phyloP scores from a whole-genome alignment of 2,113 vertebrate species.

The Melanerpes formicivorus region DNA sequence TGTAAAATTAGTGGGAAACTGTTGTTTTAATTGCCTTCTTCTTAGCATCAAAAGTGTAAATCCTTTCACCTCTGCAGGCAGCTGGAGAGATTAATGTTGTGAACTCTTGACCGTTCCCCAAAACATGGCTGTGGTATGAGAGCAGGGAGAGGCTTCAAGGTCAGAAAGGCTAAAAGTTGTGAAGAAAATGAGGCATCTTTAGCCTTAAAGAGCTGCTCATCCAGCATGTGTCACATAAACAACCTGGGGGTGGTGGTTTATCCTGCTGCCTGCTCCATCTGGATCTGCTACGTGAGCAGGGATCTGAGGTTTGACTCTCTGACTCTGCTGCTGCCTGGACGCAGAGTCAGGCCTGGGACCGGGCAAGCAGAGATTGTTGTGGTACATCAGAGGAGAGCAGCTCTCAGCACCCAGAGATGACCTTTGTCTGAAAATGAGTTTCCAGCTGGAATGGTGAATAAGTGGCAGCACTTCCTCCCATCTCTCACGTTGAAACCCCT shows the following conservation, averaged over 20 bases:
- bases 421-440: not conserved
- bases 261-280: slow-evolving; percentile 3
- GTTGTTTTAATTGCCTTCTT: slow-evolving; percentile 41
- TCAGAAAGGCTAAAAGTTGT: not conserved
- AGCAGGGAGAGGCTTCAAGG: not conserved
- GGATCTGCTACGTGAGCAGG: not conserved
- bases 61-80: not conserved
- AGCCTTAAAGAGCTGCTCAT: not conserved
- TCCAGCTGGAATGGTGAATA: not conserved
- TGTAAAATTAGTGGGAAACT: slow-evolving; percentile 64
- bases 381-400: not conserved
- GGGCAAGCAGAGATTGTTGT: not conserved
- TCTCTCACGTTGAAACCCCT: not conserved
- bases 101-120: not conserved
- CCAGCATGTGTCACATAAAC: not conserved
- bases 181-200: not conserved
- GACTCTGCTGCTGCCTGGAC: not conserved
- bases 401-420: not conserved
- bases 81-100: not conserved
- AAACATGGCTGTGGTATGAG: not conserved
- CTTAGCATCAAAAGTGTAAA: not conserved
- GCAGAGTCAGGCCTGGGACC: not conserved
- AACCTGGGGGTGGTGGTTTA: not conserved
- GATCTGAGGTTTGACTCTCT: not conserved
- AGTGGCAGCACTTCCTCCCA: not conserved